Conservation (phyloP, 2,888 invertebrate species). For the Drosophila koepferae region DNA sequence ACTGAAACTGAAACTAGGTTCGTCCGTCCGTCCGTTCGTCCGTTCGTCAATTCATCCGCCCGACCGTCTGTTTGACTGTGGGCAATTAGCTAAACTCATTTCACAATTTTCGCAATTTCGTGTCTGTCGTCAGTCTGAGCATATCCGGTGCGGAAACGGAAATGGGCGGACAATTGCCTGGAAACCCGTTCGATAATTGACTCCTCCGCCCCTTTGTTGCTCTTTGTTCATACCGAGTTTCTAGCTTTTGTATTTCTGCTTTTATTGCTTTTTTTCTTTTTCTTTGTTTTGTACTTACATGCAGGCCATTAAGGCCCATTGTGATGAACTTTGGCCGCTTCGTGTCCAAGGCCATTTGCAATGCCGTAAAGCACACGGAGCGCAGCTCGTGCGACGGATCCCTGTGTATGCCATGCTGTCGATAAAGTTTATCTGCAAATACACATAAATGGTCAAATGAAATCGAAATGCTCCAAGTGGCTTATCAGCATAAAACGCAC, state of each 20-base stretch:
- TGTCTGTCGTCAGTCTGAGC: constrained; percentile 27
- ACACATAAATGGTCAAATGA: constrained; percentile 24
- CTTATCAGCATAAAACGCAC: constrained; percentile 21
- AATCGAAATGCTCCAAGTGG: constrained; percentile 11
- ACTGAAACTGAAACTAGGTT: not conserved
- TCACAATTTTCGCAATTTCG: constrained; percentile 35
- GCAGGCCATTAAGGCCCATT: constrained; percentile 94
- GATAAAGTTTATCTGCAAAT: constrained; percentile 90
- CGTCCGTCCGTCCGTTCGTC: not conserved
- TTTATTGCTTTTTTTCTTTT: not conserved
- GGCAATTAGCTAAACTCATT: constrained; percentile 43
- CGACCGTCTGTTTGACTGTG: not conserved
- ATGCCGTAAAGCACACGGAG: constrained; percentile 92
- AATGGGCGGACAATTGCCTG: constrained; percentile 22
- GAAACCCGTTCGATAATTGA: constrained; percentile 50
- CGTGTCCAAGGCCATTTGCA: constrained; percentile 95
- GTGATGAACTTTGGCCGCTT: constrained; percentile 93
- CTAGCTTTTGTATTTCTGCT: not conserved
- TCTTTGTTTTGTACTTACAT: constrained; percentile 88
- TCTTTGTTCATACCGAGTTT: not conserved
- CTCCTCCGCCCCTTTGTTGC: constrained; percentile 23
- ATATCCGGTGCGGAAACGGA: constrained; percentile 39
- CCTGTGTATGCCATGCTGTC: constrained; percentile 91
- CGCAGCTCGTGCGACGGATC: constrained; percentile 94
- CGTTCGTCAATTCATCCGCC: not conserved